Conservation (phyloP, 2,888 invertebrate genomes). For the Drosophila longiperda region DNA sequence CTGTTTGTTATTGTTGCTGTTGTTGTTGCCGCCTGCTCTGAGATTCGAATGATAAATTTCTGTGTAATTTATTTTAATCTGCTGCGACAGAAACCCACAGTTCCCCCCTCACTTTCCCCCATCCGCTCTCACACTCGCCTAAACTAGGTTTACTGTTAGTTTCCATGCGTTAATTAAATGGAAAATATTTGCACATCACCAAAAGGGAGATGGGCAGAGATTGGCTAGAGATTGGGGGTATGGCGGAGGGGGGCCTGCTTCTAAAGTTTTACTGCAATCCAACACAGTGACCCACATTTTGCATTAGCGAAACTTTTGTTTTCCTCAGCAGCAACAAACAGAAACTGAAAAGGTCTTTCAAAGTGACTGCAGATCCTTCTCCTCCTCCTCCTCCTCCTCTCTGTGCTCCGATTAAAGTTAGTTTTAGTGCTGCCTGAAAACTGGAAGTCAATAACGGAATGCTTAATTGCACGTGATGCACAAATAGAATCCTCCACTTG, state of each 20-base stretch:
- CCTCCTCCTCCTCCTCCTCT: not conserved
- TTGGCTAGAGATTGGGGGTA: not conserved
- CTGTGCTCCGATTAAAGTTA: conserved; percentile 9
- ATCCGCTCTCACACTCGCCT: not conserved
- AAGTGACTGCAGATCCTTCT: not conserved
- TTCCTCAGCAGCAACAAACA: conserved; percentile 29
- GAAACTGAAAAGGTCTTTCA: conserved; percentile 27
- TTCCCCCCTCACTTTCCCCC: not conserved
- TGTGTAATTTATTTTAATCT: conserved; percentile 78
- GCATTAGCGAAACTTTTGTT: conserved; percentile 63
- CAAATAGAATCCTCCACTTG: not conserved
- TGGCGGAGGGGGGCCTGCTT: not conserved
- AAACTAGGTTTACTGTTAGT: conserved; percentile 39
- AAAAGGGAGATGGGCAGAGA: conserved; percentile 3
- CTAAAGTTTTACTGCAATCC: conserved; percentile 59
- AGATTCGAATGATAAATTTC: conserved; percentile 78
- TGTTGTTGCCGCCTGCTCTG: conserved; percentile 45
- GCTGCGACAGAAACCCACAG: conserved; percentile 58
- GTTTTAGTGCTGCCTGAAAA: not conserved
- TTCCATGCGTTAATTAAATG: conserved; percentile 77
- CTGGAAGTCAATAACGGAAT: not conserved
- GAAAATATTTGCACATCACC: conserved; percentile 75
- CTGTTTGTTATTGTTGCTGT: conserved; percentile 33
- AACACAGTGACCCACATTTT: conserved; percentile 68
- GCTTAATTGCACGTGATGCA: conserved; percentile 1